phyloP scores from a whole-genome alignment of 2,113 vertebrate species.

The Phycodurus eques region DNA sequence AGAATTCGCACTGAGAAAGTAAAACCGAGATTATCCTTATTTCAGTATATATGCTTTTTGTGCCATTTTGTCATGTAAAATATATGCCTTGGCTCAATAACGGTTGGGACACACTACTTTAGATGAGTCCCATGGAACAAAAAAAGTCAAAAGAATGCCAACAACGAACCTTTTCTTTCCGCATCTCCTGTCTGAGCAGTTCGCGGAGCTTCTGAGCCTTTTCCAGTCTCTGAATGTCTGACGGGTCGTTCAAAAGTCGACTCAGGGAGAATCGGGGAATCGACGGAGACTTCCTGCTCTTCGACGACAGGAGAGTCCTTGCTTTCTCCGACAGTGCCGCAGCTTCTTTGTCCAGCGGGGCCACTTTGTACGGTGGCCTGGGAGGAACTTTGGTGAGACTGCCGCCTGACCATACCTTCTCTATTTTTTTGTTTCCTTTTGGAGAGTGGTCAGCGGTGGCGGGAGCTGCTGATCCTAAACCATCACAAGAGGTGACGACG shows the following conservation, averaged over 20 bases:
- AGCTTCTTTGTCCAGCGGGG: slow-evolving; percentile 42
- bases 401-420: slow-evolving; percentile 2
- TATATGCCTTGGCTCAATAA: no score
- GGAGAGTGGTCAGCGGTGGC: slow-evolving; percentile 2
- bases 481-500: neutral
- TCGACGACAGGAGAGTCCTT: slow-evolving; percentile 51
- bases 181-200: slow-evolving; percentile 83
- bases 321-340: slow-evolving; percentile 60
- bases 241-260: slow-evolving; percentile 77
- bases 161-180: slow-evolving; percentile 81
- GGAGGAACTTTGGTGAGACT: slow-evolving; percentile 33
- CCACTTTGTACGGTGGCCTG: slow-evolving; percentile 37
- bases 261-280: slow-evolving; percentile 39
- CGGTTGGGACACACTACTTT: neutral
- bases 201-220: slow-evolving; percentile 88
- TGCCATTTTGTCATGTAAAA: no score
- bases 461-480: neutral
- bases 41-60: no score
- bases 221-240: slow-evolving; percentile 82
- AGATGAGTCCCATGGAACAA: neutral
- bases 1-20: neutral
- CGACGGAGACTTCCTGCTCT: slow-evolving; percentile 21
- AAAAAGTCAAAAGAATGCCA: neutral
- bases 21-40: no score
- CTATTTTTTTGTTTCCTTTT: slow-evolving; percentile 4